Evolutionary conservation across 2,113 vertebrate species (phyloP).

Genomic region (Archocentrus centrarchus): DNA sequence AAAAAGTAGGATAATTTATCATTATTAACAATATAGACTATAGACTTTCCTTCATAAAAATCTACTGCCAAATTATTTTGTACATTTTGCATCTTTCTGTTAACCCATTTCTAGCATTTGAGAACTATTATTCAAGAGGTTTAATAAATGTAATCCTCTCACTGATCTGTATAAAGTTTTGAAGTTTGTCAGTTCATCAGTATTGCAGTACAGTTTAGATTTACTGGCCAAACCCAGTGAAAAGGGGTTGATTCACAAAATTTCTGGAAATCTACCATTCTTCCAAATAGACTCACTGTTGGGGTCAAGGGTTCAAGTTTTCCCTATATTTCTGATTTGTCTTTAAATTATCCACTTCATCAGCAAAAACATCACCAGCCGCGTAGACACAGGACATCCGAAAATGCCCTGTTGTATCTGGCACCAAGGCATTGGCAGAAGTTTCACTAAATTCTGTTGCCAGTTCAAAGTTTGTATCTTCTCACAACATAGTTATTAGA

Average conservation of each 20-base stretch:
- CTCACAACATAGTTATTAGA: not conserved
- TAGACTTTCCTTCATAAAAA: too few species aligned
- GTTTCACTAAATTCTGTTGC: not conserved
- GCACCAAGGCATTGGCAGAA: not conserved
- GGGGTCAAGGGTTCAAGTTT: not conserved
- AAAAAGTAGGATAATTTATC: too few species aligned
- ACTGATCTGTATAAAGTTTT: too few species aligned
- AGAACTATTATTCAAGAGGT: too few species aligned
- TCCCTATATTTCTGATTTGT: not conserved
- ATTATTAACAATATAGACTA: too few species aligned
- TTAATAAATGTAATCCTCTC: too few species aligned
- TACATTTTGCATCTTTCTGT: too few species aligned
- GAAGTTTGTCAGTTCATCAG: too few species aligned
- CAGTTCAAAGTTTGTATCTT: not conserved
- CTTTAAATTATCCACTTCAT: not conserved
- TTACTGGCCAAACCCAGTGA: not conserved
- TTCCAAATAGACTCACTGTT: not conserved
- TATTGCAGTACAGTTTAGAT: not conserved
- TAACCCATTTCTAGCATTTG: too few species aligned
- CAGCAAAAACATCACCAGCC: not conserved
- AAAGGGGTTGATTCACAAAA: not conserved
- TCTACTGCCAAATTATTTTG: too few species aligned
- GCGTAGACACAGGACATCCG: too few species aligned
- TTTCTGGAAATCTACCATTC: not conserved
- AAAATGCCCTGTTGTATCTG: not conserved